Conservation (phyloP, 2,888 invertebrate species). For the Patella ulyssiponensis region DNA sequence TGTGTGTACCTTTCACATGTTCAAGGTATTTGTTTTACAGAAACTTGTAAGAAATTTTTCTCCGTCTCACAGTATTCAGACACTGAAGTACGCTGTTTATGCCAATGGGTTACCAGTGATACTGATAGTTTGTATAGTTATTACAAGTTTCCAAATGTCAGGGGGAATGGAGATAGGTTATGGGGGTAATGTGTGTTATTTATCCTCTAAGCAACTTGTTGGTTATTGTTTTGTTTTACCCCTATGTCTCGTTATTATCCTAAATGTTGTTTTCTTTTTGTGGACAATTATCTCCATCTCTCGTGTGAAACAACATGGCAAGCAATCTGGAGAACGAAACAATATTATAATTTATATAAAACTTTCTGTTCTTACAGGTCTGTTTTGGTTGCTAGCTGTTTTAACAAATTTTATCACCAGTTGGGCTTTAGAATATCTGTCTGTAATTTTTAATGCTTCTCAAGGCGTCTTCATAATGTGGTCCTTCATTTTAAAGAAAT, state of each 20-base stretch:
- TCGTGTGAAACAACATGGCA: constrained; percentile 11
- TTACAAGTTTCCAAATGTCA: too few species aligned
- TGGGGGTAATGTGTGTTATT: too few species aligned
- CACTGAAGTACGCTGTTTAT: too few species aligned
- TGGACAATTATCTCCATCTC: constrained; percentile 41
- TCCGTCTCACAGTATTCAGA: too few species aligned
- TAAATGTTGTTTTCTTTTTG: constrained; percentile 45
- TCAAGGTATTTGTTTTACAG: too few species aligned
- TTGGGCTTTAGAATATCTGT: constrained; percentile 39
- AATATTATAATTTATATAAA: constrained; percentile 43
- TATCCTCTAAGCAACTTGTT: too few species aligned
- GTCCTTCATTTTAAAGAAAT: constrained; percentile 43
- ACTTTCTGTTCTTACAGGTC: constrained; percentile 48
- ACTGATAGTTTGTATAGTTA: too few species aligned
- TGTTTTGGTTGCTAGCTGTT: constrained; percentile 49
- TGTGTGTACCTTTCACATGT: too few species aligned
- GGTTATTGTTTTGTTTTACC: constrained; percentile 47
- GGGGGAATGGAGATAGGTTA: too few species aligned
- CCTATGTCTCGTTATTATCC: constrained; percentile 35
- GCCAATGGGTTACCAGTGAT: too few species aligned
- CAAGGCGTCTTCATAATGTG: constrained; percentile 52
- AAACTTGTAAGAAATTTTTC: too few species aligned
- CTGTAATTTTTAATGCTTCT: constrained; percentile 40
- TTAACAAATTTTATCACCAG: constrained; percentile 37
- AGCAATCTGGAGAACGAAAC: constrained; percentile 26